Base-by-base conservation (phyloP, 64 coral and sea anemone species). In the Pocillopora damicornis region DNA sequence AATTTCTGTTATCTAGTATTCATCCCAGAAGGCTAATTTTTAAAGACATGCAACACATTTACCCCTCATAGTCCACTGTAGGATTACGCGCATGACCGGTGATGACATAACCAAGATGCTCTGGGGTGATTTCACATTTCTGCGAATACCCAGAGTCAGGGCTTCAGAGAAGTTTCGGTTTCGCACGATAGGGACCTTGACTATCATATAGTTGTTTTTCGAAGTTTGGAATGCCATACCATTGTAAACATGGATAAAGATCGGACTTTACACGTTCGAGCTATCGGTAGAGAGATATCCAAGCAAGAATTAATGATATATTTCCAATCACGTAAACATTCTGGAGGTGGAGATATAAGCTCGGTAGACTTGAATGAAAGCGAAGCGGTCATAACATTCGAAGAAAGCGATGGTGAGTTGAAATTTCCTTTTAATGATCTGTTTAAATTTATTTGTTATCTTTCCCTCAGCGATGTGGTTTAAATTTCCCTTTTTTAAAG, bases 241-340 rank as follows among this genome's bases (percentile, higher is more conserved):
- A 71, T 23, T 71, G 62, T 51, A 20, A 7, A 38, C 9, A 83
- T 83, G 80, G 80, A 68, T 37, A 16, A 15, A 56, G 4, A 15
- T 35, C 80, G 62, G 15, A 69, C 66, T 67, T n/a, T 71, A n/a
- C 67, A 45, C 16, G 80, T 83, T 83, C 80, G 80, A 42, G 80
- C 37, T 45, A 45, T 42, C 61, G 80, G 80, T 35, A 68, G 63
- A 45, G 11, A 9, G 36, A 22, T 67, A 65, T 22, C 80, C 17
- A 83, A 22, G 61, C 37, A 67, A 66, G 80, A 83, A 65, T 83
- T 83, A 68, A 35, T 22, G 67, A 83, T 63, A 18, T 83, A 83
- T 56, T 83, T 83, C 13, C 80, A 83, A 68, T 83, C 80, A 37
- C 61, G 1, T 37, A 64, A 68, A 67, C 80, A 83, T 9, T 83